phyloP scores from a whole-genome alignment of 2,797 vertebrate species.

The Champsocephalus esox region DNA sequence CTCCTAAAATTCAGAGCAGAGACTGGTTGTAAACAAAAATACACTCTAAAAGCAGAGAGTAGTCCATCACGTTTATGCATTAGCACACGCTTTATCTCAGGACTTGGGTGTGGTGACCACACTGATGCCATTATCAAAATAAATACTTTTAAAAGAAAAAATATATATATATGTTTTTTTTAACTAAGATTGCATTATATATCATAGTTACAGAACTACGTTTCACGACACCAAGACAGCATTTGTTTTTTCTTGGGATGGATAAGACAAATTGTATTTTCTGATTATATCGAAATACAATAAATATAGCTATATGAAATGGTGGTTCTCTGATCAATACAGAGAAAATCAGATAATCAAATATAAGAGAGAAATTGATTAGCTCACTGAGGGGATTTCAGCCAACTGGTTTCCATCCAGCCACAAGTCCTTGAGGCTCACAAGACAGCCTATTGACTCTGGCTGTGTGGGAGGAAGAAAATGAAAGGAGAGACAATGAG shows the following conservation, averaged over 20 bases:
- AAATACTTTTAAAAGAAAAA: too few species aligned
- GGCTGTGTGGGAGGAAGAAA: slow-evolving; percentile 86
- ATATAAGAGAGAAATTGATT: slow-evolving; percentile 24
- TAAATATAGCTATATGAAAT: not conserved
- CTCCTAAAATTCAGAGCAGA: slow-evolving; percentile 83
- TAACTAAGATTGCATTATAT: too few species aligned
- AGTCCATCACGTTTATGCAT: not conserved
- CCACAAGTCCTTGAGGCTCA: slow-evolving; percentile 97
- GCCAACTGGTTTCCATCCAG: slow-evolving; percentile 96
- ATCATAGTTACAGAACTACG: too few species aligned
- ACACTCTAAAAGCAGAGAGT: not conserved
- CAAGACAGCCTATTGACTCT: slow-evolving; percentile 94
- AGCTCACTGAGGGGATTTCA: slow-evolving; percentile 93
- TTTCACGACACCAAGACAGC: not conserved
- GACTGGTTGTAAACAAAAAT: slow-evolving; percentile 11
- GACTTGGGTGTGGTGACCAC: not conserved
- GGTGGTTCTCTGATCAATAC: not conserved
- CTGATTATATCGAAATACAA: not conserved
- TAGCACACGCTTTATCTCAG: not conserved
- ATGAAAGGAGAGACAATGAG: slow-evolving; percentile 29
- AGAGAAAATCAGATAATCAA: slow-evolving; percentile 5
- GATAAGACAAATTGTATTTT: not conserved
- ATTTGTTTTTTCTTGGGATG: not conserved
- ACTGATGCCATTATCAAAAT: not conserved
- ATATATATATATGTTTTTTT: too few species aligned